phyloP scores from a whole-genome alignment of 2,797 vertebrate species.

The Urophycis tenuis region DNA sequence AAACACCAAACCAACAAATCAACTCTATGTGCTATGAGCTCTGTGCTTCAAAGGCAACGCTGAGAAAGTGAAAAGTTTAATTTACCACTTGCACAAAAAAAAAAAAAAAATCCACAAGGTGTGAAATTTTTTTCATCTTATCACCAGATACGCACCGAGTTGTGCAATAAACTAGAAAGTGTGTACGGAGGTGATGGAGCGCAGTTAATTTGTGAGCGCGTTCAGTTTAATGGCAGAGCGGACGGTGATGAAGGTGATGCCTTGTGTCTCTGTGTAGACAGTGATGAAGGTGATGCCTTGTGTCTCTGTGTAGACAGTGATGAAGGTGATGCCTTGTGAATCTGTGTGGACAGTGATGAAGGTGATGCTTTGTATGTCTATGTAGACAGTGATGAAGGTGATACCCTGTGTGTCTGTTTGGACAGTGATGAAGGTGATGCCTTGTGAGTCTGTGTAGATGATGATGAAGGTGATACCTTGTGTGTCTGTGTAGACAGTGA shows the following conservation, averaged over 20 bases:
- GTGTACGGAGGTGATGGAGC: not conserved
- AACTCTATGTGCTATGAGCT: not conserved
- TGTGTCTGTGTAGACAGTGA: no score
- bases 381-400: no score
- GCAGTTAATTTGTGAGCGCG: not conserved
- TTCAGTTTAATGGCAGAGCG: not conserved
- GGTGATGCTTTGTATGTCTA: no score
- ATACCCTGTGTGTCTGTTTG: no score
- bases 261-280: not conserved
- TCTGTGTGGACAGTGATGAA: no score
- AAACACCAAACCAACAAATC: not conserved
- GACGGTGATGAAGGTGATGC: not conserved
- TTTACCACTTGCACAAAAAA: not conserved
- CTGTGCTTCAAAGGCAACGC: not conserved
- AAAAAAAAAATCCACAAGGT: not conserved
- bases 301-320: no score
- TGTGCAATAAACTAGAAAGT: not conserved
- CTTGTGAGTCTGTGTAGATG: no score
- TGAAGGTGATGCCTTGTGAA: no score
- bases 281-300: no score
- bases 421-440: no score
- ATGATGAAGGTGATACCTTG: no score
- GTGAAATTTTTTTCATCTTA: not conserved
- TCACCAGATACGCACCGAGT: not conserved
- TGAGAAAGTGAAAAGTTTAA: not conserved